phyloP scores from a whole-genome alignment of 2,888 invertebrate genomes.

The Clepsis dumicolana region DNA sequence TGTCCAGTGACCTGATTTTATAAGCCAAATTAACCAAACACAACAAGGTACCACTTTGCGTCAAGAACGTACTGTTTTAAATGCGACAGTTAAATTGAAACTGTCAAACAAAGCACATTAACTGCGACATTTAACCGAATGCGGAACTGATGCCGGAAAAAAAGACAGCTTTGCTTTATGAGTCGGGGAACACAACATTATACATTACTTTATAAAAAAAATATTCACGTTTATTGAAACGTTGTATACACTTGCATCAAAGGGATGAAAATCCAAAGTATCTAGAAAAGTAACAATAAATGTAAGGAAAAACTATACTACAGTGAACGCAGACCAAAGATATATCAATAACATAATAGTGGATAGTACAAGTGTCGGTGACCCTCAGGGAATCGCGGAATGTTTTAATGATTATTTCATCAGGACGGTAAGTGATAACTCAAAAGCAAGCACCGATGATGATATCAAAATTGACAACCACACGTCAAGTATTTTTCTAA shows the following conservation, averaged over 20 bases:
- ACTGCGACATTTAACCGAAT: not conserved
- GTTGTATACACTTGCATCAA: not conserved
- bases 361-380: not conserved
- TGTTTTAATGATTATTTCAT: slow-evolving; percentile 11
- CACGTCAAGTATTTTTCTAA: slow-evolving; percentile 7
- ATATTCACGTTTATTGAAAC: not conserved
- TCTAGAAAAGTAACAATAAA: not conserved
- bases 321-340: not conserved
- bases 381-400: slow-evolving; percentile 5
- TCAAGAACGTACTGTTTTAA: too few relatives aligned
- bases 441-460: not conserved
- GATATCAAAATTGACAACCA: not conserved
- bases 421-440: slow-evolving; percentile 8
- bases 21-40: too few relatives aligned
- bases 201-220: not conserved
- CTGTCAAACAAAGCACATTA: not conserved
- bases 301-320: not conserved
- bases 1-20: too few relatives aligned
- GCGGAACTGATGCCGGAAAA: not conserved
- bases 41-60: too few relatives aligned
- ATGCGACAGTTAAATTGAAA: not conserved
- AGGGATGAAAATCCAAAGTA: not conserved
- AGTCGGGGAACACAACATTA: not conserved
- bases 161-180: not conserved
- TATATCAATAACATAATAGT: not conserved